Conservation (phyloP, 2,888 invertebrate genomes). For the Leptinotarsa juncta region DNA sequence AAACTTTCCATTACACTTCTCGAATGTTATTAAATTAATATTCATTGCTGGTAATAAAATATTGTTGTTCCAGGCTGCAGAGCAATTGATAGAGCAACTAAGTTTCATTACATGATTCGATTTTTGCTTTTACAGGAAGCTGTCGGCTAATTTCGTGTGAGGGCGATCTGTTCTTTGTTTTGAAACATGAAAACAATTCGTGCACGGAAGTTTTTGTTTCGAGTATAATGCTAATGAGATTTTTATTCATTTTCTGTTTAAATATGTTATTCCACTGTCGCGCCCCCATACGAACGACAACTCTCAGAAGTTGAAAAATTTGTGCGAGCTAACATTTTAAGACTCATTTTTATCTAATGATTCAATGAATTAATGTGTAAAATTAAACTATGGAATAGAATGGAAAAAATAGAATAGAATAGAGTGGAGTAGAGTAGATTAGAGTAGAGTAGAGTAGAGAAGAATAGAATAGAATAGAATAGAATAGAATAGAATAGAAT, state of each 20-base stretch:
- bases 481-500: too few relatives aligned
- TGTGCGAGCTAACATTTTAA: too few relatives aligned
- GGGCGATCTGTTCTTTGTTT: background rate
- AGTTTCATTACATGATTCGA: background rate
- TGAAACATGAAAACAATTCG: background rate
- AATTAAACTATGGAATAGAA: too few relatives aligned
- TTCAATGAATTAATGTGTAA: background rate
- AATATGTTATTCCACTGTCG: too few relatives aligned
- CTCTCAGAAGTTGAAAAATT: too few relatives aligned
- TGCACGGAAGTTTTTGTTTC: too few relatives aligned
- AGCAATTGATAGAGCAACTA: background rate
- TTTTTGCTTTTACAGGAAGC: background rate
- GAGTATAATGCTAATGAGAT: background rate
- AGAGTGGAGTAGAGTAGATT: too few relatives aligned
- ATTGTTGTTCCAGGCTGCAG: background rate
- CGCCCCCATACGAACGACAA: too few relatives aligned
- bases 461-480: too few relatives aligned
- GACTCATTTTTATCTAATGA: background rate
- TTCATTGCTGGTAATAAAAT: constrained; percentile 12
- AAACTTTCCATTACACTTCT: constrained; percentile 6
- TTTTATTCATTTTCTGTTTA: too few relatives aligned
- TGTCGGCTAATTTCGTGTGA: background rate
- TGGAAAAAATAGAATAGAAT: too few relatives aligned
- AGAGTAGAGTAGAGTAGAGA: too few relatives aligned
- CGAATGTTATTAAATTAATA: constrained; percentile 14